Base-by-base conservation (phyloP, 2,888 invertebrate genomes). In the Hydrotaea cyrtoneurina region DNA sequence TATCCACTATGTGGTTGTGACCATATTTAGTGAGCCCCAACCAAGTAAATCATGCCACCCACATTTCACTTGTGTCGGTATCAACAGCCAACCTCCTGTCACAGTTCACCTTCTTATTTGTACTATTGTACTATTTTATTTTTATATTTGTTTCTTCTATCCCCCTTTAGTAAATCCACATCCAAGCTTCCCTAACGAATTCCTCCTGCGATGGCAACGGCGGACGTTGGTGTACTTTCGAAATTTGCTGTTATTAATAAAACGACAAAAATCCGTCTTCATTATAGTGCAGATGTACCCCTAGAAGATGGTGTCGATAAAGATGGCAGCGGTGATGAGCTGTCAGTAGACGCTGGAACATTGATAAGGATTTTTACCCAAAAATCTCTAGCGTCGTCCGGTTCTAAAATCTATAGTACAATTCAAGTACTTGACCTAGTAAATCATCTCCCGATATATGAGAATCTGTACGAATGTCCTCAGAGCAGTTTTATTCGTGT, bases 401-500 rank as follows among this genome's bases (percentile, higher is more conserved):
- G 76, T 36, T 86, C 87, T 53, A 87, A 86, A 80, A 87, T 88
- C 66, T 85, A 85, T 31, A 86, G 85, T 36, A 88, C 89, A 64
- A 87, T 91, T 26, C 90, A 91, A 86, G 87, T 91, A 31, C 85
- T 91, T 50, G 89, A 91, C 59, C 88, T 88, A 64, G 85, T 86
- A 7, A 87, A 88, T 62, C 87, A 88, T 39, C 77, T 86, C 75
- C 86, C 88, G 7, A 88, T 89, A 2, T 89, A 88, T 82, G 89
- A 89, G 73, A 90, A 90, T 82, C 86, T 90, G 11, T 91, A 90
- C 73, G 88, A 89, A 85, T 91, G 91, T 80, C 88, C 88, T 2
- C 84, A 84, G 50, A 83, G 79, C 39, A 85, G 88, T 86, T 86
- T 91, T 23, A 82, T 86, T 21, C 78, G 66, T 76, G 90, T 92